A percentile compares a stretch with the other conserved stretches of the same genome.
Evolutionary conservation across 1,140 invertebrate species (phyloP).

Genomic region (Spodoptera frugiperda): DNA sequence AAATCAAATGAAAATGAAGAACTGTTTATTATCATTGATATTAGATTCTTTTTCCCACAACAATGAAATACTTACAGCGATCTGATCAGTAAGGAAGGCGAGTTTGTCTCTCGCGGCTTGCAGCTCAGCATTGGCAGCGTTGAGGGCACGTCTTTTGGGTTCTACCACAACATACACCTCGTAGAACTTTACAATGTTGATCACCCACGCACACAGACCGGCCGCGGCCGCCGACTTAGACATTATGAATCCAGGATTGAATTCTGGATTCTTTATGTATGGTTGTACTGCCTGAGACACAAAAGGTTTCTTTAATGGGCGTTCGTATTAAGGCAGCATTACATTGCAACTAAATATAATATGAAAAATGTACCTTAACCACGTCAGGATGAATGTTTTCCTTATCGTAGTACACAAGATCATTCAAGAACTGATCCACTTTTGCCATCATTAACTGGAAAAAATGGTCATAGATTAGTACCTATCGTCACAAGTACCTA

Average conservation of each 20-base stretch:
- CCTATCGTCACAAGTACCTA: no score
- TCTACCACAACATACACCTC: conserved; percentile 97
- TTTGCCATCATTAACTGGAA: conserved; percentile 87
- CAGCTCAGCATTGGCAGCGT: conserved; percentile 94
- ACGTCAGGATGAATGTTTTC: conserved; percentile 97
- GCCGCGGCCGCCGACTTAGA: conserved; percentile 96
- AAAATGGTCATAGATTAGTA: not conserved
- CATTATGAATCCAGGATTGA: conserved; percentile 94
- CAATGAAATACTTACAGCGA: conserved; percentile 63
- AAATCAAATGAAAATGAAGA: no score
- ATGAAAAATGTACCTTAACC: conserved; percentile 93
- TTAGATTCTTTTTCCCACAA: no score
- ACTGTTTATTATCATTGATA: no score
- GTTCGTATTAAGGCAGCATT: no score
- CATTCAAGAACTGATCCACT: conserved; percentile 94
- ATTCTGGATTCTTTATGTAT: conserved; percentile 90
- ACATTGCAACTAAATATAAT: no score
- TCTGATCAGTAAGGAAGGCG: conserved; percentile 86
- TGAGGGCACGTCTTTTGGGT: conserved; percentile 94
- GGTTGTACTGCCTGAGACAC: conserved; percentile 73
- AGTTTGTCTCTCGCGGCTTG: conserved; percentile 93
- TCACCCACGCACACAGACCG: conserved; percentile 97
- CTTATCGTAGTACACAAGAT: conserved; percentile 96
- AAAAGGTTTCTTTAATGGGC: no score
- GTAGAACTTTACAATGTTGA: conserved; percentile 97